Evolutionary conservation across 2,888 invertebrate species (phyloP), one percentile per base, ranked within the genome.

Genomic region (Meteorus cinctellus): DNA sequence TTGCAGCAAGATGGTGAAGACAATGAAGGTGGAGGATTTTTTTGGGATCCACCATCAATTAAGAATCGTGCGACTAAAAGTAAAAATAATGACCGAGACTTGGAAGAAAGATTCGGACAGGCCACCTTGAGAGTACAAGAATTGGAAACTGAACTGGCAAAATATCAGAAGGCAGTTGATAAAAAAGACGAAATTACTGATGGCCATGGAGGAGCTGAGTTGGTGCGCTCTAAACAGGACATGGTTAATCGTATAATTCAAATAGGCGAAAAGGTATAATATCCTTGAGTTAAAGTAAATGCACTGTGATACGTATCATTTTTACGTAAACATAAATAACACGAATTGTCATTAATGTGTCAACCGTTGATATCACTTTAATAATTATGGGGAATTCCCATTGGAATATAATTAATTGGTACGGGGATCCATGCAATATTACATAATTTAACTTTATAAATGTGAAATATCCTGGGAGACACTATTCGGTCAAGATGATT

Each of bases 201-300:
- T 65, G 84, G 83, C 8, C 84, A 86, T 78, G 87, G 86, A 55
- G 87, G 86, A 77, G 82, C 86, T 2, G 88, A 89, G 72, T 78
- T 88, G 41, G 75, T 87, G 45, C 84, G 89, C 55, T 88, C 88
- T n/a, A 89, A 89, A 68, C 89, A 90, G 79, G 89, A 89, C 65
- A 87, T 89, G 84, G 86, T 89, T 81, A 89, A 90, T 79, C 86
- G 87, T 51, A 89, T 90, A 65, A 87, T 88, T 75, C 88, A 89
- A 82, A 87, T 89, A 80, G 89, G 88, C 12, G 89, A 90, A 81
- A 89, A 90, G 85, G 90, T 90, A 83, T 68, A 55, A 55, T 67
- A 48, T 24, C n/a, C 29, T 75, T 71, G 71, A 71, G 41, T 74
- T 31, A n/a, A n/a, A 24, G 29, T 66, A 12, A 36, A 71, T 19